phyloP scores from a whole-genome alignment of 2,888 invertebrate genomes.

The Globia sparganii region DNA sequence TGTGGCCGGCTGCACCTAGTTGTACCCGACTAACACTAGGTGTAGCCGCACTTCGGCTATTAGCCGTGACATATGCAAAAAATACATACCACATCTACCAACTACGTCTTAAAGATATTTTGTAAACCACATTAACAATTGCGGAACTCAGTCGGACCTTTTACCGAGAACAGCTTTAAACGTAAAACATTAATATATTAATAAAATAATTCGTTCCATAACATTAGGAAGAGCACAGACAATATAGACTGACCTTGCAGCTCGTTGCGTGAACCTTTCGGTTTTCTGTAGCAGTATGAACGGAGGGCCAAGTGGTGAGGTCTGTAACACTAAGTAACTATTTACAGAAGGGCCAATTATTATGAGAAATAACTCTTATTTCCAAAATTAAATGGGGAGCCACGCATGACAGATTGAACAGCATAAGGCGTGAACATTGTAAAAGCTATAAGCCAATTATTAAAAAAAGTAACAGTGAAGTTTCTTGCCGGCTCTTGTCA shows the following conservation, averaged over 20 bases:
- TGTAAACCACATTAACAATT: not conserved
- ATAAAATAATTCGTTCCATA: constrained; percentile 32
- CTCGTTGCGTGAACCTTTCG: constrained; percentile 54
- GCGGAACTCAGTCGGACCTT: constrained; percentile 7
- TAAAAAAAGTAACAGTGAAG: not conserved
- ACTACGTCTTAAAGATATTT: not conserved
- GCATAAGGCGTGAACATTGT: not conserved
- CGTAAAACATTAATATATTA: constrained; percentile 16
- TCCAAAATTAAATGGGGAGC: not conserved
- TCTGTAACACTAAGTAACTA: not conserved
- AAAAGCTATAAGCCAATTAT: not conserved
- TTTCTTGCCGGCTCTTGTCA: not conserved
- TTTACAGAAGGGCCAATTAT: constrained; percentile 25
- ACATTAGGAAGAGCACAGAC: constrained; percentile 58
- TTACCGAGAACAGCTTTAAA: constrained; percentile 9
- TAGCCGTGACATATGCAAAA: too few species aligned
- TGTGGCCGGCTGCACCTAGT: too few species aligned
- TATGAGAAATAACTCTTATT: not conserved
- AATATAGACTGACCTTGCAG: constrained; percentile 39
- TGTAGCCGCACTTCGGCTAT: too few species aligned
- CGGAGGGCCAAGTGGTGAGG: constrained; percentile 22
- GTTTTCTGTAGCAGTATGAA: constrained; percentile 40
- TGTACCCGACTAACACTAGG: too few species aligned
- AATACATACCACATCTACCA: not conserved
- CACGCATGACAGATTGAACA: too few species aligned